Evolutionary conservation across 2,888 invertebrate genomes (phyloP).

Genomic region (Esperia sulphurella): DNA sequence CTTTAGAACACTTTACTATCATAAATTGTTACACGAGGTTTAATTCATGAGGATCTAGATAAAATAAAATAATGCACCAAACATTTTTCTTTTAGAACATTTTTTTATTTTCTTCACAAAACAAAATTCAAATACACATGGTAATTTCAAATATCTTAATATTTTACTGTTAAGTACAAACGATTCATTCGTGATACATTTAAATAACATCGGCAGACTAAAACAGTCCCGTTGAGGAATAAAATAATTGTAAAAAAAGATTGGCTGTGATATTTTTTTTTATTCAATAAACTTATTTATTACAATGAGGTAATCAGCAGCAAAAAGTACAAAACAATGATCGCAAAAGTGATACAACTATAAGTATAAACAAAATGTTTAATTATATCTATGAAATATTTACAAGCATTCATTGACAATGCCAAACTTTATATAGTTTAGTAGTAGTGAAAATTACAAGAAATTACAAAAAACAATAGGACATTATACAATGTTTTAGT

Average conservation of each 20-base stretch:
- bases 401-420: not conserved
- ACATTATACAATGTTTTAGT: not conserved
- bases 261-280: not conserved
- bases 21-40: too few relatives aligned
- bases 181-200: constrained; percentile 1
- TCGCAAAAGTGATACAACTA: too few relatives aligned
- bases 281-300: constrained; percentile 23
- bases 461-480: constrained; percentile 22
- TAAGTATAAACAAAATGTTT: constrained; percentile 1
- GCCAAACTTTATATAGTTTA: too few relatives aligned
- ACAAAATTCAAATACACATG: constrained; percentile 40
- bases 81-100: constrained; percentile 33
- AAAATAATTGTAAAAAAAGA: not conserved
- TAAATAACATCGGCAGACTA: not conserved
- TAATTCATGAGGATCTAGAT: too few relatives aligned
- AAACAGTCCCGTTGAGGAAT: not conserved
- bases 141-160: constrained; percentile 19
- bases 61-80: constrained; percentile 29
- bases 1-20: too few relatives aligned
- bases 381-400: not conserved
- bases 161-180: constrained; percentile 13
- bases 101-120: constrained; percentile 51
- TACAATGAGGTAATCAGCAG: constrained; percentile 30
- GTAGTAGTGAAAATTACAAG: not conserved
- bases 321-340: constrained; percentile 11